Conservation (phyloP, 1,140 invertebrate species). For the Drosophila lacteicornis region DNA sequence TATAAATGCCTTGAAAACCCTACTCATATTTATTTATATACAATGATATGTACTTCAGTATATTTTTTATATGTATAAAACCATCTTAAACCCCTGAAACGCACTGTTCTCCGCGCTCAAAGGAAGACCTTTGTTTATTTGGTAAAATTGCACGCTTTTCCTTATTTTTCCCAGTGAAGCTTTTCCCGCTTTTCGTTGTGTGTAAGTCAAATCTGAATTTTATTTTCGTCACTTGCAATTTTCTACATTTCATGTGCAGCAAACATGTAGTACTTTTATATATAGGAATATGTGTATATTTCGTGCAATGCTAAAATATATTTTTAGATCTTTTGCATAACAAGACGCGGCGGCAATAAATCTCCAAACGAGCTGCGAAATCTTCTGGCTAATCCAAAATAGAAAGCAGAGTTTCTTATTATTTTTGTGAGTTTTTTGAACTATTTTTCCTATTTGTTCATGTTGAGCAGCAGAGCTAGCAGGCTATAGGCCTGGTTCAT, state of each 20-base stretch:
- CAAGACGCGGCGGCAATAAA: slow-evolving; percentile 45
- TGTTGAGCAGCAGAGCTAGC: slow-evolving; percentile 66
- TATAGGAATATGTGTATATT: slow-evolving; percentile 26
- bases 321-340: slow-evolving; percentile 61
- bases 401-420: slow-evolving; percentile 7
- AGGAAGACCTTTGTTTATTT: slow-evolving; percentile 26
- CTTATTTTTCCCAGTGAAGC: slow-evolving; percentile 4
- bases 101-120: neutral
- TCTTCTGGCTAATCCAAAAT: slow-evolving; percentile 40
- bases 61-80: neutral
- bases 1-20: neutral
- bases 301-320: slow-evolving; percentile 45
- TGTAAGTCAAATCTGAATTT: slow-evolving; percentile 25
- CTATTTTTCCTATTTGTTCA: slow-evolving; percentile 40
- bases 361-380: slow-evolving; percentile 54
- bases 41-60: too few relatives aligned
- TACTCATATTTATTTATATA: neutral
- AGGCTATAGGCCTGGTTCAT: slow-evolving; percentile 73
- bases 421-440: neutral
- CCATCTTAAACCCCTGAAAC: neutral
- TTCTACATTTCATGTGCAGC: slow-evolving; percentile 40
- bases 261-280: slow-evolving; percentile 34
- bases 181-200: slow-evolving; percentile 14
- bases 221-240: slow-evolving; percentile 59
- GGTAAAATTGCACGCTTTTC: slow-evolving; percentile 3